A percentile compares a stretch with the other conserved stretches of the same genome.
phyloP scores from a whole-genome alignment of 2,113 vertebrate species.

The Astatoreochromis straeleni region DNA sequence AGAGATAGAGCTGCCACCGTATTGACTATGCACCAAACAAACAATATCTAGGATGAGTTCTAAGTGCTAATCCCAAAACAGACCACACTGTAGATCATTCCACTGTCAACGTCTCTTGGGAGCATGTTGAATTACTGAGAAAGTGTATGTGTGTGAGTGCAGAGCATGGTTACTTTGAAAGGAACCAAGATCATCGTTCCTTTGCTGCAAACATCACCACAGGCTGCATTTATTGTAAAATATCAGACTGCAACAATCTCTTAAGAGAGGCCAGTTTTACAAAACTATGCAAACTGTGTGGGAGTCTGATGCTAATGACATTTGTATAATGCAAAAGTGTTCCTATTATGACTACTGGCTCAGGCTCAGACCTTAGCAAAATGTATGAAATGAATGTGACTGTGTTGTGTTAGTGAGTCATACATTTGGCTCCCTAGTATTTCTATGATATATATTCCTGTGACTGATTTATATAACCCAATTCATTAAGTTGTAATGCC shows the following conservation, averaged over 20 bases:
- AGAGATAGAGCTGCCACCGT: conserved; percentile 58
- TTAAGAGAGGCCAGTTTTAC: background rate
- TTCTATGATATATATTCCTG: background rate
- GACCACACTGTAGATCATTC: conserved; percentile 41
- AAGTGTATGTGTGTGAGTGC: conserved; percentile 2
- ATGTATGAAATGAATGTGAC: background rate
- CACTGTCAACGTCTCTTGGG: conserved; percentile 23
- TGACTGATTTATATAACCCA: background rate
- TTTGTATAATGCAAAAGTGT: background rate
- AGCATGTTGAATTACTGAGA: conserved; percentile 47
- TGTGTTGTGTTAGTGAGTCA: background rate
- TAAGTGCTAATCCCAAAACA: conserved; percentile 55
- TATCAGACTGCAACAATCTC: background rate
- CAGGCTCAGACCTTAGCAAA: background rate
- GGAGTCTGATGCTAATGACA: background rate
- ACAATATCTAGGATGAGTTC: conserved; percentile 60
- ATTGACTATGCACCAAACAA: conserved; percentile 60
- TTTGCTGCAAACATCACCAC: background rate
- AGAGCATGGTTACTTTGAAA: background rate
- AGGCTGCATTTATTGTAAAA: background rate
- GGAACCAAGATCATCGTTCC: background rate
- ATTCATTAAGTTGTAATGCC: background rate
- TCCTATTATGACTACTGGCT: background rate
- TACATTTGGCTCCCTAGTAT: background rate
- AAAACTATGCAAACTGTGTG: background rate